phyloP scores from a whole-genome alignment of 2,888 invertebrate genomes.

The Liopterus haemorrhoidalis region DNA sequence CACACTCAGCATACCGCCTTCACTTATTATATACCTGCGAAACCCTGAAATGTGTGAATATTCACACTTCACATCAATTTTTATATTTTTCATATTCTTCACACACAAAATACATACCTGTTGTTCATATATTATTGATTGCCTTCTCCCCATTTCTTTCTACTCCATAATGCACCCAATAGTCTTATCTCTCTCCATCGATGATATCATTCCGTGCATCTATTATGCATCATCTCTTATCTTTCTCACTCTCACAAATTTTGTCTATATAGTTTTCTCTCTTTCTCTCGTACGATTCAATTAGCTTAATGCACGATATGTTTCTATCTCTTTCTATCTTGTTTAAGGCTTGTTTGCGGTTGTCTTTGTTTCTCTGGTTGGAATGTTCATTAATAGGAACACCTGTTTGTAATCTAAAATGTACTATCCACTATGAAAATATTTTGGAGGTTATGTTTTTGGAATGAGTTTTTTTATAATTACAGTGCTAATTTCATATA shows the following conservation, averaged over 20 bases:
- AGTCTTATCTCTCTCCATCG: constrained; percentile 6
- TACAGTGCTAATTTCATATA: no score
- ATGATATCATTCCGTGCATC: constrained; percentile 13
- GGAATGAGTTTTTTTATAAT: no score
- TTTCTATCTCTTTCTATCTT: no score
- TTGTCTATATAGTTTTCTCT: neutral
- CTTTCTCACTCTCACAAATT: neutral
- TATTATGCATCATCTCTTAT: constrained; percentile 15
- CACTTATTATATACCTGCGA: no score
- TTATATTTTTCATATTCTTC: no score
- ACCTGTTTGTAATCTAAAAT: constrained; percentile 18
- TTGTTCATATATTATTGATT: no score
- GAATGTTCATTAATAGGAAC: constrained; percentile 1
- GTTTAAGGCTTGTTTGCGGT: no score
- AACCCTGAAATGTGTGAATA: no score
- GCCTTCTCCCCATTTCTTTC: constrained; percentile 3
- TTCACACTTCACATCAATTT: no score
- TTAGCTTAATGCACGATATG: constrained; percentile 18
- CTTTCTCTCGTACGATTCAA: constrained; percentile 13
- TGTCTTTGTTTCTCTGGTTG: constrained; percentile 12
- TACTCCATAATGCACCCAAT: neutral
- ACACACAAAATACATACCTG: no score
- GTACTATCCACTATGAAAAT: constrained; percentile 10
- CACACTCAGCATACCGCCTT: no score
- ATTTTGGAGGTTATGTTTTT: no score